Evolutionary conservation across 2,113 vertebrate species (phyloP), one percentile per base, ranked within the genome.

Genomic region (Perccottus glenii): DNA sequence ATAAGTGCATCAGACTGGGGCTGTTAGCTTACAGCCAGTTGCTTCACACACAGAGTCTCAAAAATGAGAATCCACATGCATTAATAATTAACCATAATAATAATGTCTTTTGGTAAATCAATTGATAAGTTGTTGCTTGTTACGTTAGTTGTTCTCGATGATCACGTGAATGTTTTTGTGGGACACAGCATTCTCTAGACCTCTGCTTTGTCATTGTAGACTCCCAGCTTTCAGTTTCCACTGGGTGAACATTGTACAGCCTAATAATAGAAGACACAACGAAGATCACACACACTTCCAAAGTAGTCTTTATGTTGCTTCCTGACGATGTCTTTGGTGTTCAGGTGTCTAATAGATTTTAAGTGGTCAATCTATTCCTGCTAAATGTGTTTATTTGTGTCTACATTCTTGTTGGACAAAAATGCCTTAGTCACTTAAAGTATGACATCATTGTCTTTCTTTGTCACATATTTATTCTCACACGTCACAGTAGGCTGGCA

Each of bases 211-310:
- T 45, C 27, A 48, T n/a, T 55, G 44, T 57, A 35, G 19, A 70
- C 11, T 46, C 6, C 4, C 33, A 44, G 44, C 47, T 33, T 62
- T 64, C 55, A 78, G 83, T 16, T 36, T 70, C 80, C 60, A 38
- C n/a, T 10, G 19, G 10, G 44, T 19, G 44, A 40, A 65, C 19
- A 27, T 27, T 60, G 57, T 61, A 60, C 61, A 58, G 48, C 57
- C 40, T 8, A 36, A 55, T 56, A 50, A 58, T 51, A 52, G 43
- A 45, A 60, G 60, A 48, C 11, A 11, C 36, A 56, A 64, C 11
- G 77, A 78, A 87, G 77, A 81, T 75, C 71, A 74, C 36, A 59
- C 58, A 57, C 45, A n/a, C 16, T 70, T 47, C n/a, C n/a, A n/a
- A n/a, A n/a, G n/a, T n/a, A n/a, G n/a, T 52, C 11, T 59, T 65